Conservation (phyloP, 2,113 vertebrate species). For the Eira barbara region DNA sequence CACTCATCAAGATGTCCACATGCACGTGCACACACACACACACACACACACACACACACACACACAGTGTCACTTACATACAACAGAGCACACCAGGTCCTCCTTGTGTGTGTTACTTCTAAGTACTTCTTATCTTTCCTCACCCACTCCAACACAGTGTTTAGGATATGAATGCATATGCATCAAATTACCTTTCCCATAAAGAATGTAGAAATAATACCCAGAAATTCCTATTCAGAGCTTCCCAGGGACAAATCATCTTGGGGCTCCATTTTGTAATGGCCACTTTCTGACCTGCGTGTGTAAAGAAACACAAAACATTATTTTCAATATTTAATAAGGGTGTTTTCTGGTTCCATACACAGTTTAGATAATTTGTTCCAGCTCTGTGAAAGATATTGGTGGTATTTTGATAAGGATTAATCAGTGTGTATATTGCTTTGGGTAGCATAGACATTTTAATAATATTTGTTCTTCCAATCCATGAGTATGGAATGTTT, state of each 20-base stretch:
- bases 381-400: no score
- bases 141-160: neutral
- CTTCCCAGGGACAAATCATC: neutral
- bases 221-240: neutral
- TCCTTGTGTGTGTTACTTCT: neutral
- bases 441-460: no score
- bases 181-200: neutral
- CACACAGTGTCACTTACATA: neutral
- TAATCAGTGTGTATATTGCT: no score
- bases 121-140: neutral
- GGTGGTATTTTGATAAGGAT: no score
- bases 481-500: no score
- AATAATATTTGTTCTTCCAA: no score
- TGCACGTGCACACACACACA: no score
- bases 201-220: neutral
- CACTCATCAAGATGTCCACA: neutral
- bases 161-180: neutral
- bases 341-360: no score
- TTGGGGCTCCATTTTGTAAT: neutral
- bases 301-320: neutral
- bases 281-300: neutral
- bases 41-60: neutral
- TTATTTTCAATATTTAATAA: neutral
- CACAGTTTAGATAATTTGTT: no score
- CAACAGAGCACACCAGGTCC: neutral